Evolutionary conservation across 2,797 vertebrate species (phyloP).

Genomic region (Numenius phaeopus): DNA sequence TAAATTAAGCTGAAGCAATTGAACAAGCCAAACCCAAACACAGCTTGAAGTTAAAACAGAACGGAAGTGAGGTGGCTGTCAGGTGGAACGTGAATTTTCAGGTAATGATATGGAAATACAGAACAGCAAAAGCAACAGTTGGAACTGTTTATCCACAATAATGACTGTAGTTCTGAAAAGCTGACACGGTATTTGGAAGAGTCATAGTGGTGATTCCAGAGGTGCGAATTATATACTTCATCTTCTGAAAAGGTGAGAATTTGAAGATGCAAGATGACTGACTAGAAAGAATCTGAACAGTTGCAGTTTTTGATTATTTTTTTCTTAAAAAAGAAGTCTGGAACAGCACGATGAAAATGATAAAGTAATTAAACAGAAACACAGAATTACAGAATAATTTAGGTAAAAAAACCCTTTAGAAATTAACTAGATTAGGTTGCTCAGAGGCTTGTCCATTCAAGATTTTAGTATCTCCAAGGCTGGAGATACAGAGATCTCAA

Average conservation of each 20-base stretch:
- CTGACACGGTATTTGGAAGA: background rate
- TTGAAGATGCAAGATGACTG: background rate
- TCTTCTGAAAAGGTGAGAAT: background rate
- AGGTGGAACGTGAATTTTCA: background rate
- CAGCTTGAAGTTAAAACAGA: background rate
- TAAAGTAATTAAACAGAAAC: background rate
- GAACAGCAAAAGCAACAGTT: background rate
- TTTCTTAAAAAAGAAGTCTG: background rate
- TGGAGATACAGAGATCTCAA: background rate
- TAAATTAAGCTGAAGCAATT: background rate
- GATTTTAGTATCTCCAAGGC: background rate
- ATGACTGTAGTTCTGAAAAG: background rate
- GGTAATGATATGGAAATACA: background rate
- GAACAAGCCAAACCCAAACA: background rate
- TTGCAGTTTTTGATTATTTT: background rate
- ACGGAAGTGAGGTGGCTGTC: background rate
- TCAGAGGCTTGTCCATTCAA: background rate
- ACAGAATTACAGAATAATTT: background rate
- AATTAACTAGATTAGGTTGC: background rate
- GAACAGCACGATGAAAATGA: background rate
- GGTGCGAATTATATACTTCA: background rate
- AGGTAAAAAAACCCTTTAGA: background rate
- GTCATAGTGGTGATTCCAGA: background rate
- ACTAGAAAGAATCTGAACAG: background rate
- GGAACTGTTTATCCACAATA: background rate